Evolutionary conservation across 2,888 invertebrate genomes (phyloP), one percentile per base, ranked within the genome.

Genomic region (Malthinus flaveolus): DNA sequence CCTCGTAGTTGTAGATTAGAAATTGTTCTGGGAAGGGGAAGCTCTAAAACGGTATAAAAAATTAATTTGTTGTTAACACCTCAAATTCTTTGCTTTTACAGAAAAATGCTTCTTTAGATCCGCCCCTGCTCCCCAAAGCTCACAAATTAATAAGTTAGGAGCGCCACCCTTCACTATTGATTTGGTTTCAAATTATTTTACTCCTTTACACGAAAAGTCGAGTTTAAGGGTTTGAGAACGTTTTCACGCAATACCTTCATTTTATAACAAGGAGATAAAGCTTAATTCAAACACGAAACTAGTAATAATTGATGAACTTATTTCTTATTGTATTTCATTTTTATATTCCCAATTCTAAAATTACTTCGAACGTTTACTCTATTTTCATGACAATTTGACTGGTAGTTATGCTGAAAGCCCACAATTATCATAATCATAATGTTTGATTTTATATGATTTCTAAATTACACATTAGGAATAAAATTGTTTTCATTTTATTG

Each of bases 281-380:
- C n/a, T 42, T 12, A 15, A 42, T 42, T 42, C 39, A 42, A 42
- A 42, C 39, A 42, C 39, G 39, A 42, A 42, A 15, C 13, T 15
- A 42, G 13, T 42, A 42, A 42, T 42, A 42, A 42, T 42, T 15
- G n/a, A 42, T 42, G 12, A 42, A 15, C 39, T 9, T n/a, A 13
- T 42, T 42, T 42, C 23, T 23, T 42, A n/a, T 42, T 42, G 6
- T 23, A 23, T 15, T n/a, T n/a, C n/a, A n/a, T n/a, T n/a, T n/a
- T n/a, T n/a, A n/a, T 23, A 13, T 15, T 42, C 9, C n/a, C 13
- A 42, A 42, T 42, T 15, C 13, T 15, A 23, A 42, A 42, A 42
- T 42, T 42, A 23, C 15, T 42, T 15, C 15, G n/a, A 12, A 13
- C 39, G 15, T 42, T 42, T 42, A 42, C 39, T 42, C 2, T 36